Percentiles rank a stretch among this genome's conserved stretches.
These are phyloP conservation scores for Agrochola lota DNA, from an alignment of 2,888 invertebrate genomes.

Conservation along the genomic window DNA sequence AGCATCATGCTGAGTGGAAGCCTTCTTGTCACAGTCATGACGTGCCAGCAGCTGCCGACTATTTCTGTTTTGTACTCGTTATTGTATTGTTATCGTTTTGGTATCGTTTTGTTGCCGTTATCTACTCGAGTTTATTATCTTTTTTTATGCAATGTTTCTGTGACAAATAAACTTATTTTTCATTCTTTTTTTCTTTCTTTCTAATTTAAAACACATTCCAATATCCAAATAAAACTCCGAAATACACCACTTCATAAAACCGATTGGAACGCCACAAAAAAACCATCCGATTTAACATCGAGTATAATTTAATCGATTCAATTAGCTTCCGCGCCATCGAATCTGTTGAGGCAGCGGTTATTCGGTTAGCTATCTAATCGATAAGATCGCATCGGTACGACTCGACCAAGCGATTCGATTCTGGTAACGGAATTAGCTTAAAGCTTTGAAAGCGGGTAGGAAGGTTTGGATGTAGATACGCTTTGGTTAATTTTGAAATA, in stretches of 20 bases:
- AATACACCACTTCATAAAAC: slow-evolving; percentile 6
- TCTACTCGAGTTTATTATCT: no score
- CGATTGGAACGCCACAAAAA: slow-evolving; percentile 15
- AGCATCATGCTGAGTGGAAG: no score
- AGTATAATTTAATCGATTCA: slow-evolving; percentile 37
- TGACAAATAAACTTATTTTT: no score
- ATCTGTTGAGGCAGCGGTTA: slow-evolving; percentile 29
- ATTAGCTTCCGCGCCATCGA: slow-evolving; percentile 39
- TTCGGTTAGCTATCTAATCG: slow-evolving; percentile 33
- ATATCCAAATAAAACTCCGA: slow-evolving; percentile 8
- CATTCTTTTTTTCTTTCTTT: no score
- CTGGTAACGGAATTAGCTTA: slow-evolving; percentile 2
- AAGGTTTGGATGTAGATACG: neutral
- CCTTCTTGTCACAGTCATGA: no score
- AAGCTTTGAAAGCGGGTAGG: neutral
- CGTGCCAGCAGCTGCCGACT: no score
- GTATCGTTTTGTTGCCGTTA: no score
- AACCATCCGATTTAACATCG: slow-evolving; percentile 20
- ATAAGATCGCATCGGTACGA: slow-evolving; percentile 20
- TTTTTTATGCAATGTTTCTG: no score
- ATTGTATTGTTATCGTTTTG: no score
- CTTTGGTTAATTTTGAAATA: neutral
- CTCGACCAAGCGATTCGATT: neutral
- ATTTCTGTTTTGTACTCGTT: no score
- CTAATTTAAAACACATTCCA: neutral